Conservation (phyloP, 2,888 invertebrate genomes). For the Nemotelus nigrinus region DNA sequence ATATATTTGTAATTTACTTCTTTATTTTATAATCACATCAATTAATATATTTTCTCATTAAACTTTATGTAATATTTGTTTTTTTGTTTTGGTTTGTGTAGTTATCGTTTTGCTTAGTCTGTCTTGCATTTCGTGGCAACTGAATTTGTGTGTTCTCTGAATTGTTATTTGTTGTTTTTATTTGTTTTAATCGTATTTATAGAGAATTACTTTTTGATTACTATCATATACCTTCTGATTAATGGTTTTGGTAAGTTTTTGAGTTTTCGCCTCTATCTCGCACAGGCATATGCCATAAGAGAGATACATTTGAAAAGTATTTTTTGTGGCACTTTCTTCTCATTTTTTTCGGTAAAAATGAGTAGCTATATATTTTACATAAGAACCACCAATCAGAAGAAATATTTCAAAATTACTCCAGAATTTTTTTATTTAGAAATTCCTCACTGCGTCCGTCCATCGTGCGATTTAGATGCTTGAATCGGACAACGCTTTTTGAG, state of each 20-base stretch:
- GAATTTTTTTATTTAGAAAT: neutral
- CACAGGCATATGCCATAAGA: constrained; percentile 17
- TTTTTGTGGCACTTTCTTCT: constrained; percentile 26
- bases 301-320: neutral
- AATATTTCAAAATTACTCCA: neutral
- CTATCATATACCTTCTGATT: constrained; percentile 24
- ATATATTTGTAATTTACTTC: constrained; percentile 41
- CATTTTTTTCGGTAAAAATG: constrained; percentile 14
- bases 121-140: constrained; percentile 27
- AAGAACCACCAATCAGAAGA: constrained; percentile 30
- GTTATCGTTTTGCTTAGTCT: constrained; percentile 5
- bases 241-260: constrained; percentile 21
- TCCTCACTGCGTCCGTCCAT: neutral
- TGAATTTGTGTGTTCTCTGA: constrained; percentile 35
- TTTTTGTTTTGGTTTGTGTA: constrained; percentile 36
- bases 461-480: neutral
- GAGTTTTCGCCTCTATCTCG: constrained; percentile 23
- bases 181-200: constrained; percentile 29
- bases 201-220: constrained; percentile 20
- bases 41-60: constrained; percentile 41
- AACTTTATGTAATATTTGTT: constrained; percentile 34
- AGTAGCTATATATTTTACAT: constrained; percentile 11
- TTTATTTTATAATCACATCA: constrained; percentile 44
- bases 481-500: neutral
- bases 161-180: constrained; percentile 25